Evolutionary conservation across 2,888 invertebrate genomes (phyloP).

Genomic region (Tipula vernalis): DNA sequence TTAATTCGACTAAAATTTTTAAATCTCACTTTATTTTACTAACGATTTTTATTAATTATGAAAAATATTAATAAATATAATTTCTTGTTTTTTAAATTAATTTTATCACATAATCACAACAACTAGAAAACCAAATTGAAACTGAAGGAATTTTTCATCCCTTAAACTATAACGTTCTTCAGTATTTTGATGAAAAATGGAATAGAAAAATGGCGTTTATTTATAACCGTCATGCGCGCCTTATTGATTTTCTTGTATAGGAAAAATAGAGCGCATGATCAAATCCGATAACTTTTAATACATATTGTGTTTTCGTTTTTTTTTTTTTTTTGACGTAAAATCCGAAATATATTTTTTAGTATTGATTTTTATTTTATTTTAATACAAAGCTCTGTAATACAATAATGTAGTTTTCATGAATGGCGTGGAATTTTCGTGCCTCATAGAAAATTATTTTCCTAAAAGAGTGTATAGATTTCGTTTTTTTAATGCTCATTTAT

Average conservation of each 20-base stretch:
- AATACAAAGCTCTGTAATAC: background rate
- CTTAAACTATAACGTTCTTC: background rate
- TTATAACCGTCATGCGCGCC: background rate
- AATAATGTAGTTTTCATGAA: background rate
- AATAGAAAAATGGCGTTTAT: background rate
- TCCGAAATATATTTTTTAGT: background rate
- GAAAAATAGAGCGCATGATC: background rate
- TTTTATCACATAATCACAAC: constrained; percentile 4
- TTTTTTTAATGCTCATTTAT: background rate
- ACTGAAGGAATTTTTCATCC: constrained; percentile 6
- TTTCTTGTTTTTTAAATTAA: background rate
- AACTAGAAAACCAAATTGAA: background rate
- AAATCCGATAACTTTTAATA: background rate
- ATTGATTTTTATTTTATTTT: background rate
- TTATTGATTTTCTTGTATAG: background rate
- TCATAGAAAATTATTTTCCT: background rate
- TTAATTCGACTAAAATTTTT: background rate
- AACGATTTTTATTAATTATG: background rate
- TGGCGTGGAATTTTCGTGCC: background rate
- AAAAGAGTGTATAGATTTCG: too few relatives aligned
- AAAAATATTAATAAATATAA: background rate
- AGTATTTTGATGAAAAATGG: background rate
- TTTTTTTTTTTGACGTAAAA: background rate
- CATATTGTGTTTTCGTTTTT: background rate
- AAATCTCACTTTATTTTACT: background rate